Evolutionary conservation across 1,140 invertebrate genomes (phyloP), one percentile per base, ranked within the genome.

Genomic region (Sarcophaga peregrina): DNA sequence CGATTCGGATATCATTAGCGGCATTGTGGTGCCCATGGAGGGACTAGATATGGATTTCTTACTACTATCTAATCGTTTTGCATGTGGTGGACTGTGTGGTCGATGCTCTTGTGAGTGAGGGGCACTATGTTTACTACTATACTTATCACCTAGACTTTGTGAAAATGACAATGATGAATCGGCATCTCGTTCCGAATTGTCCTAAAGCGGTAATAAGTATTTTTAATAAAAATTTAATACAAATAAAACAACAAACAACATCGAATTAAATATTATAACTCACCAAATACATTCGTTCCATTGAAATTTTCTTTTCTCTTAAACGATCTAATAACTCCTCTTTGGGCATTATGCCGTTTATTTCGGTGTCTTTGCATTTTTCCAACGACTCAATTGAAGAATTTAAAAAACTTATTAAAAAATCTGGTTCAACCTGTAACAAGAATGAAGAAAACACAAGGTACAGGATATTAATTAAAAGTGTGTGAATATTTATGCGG

Each of bases 341-440:
- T 93, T 91, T 86, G 91, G 87, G 87, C 92, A 87, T 91, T 90
- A 87, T 87, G 90, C 86, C 90, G 91, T 85, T 91, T 91, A 87
- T 91, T 91, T 85, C 93, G 90, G 85, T 92, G 86, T 83, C 87
- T 54, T 86, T 86, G 20, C 87, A 90, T 82, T 88, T 88, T 48
- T 92, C 93, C 80, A 95, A 87, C 84, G 92, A 93, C 84, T 92
- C 91, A 82, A 96, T 93, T 81, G 94, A 94, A 82, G 93, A 93
- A 83, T 94, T 94, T 25, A 96, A 85, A 86, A 95, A 96, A 80
- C 93, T 92, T 52, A 95, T 91, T 86, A 95, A 92, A 86, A 95
- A 95, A 84, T 94, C 93, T 48, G 94, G 93, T 83, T 94, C 92
- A 47, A 94, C 93, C 94, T 94, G 85, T 84, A 82, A 81, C 74